Evolutionary conservation across 2,797 vertebrate species (phyloP), one percentile per base, ranked within the genome.

Genomic region (Chelon auratus): DNA sequence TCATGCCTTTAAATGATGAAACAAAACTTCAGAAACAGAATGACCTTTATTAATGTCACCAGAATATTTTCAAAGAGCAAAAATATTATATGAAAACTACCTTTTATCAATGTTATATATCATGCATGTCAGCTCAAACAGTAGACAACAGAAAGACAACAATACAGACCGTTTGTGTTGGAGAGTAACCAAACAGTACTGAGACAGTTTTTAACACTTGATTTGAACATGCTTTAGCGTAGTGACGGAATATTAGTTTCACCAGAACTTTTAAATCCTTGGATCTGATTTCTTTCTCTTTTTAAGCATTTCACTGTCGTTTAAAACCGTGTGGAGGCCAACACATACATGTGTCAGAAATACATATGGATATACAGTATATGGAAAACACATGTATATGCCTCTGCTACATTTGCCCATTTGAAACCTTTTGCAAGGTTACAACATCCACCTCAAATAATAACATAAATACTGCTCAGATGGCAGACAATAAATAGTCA

Each of bases 401-500:
- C 18, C 18, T 22, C 30, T 33, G 30, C 30, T 33, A 33, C 30
- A 33, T 22, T 22, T 5, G 48, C 14, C 22, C 12, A 7, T 52
- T 79, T 78, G 60, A 64, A 62, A 75, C 37, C 0, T 3, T 67
- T 77, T 6, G 59, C 2, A 51, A 45, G 7, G 24, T n/a, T 4
- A 40, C 14, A 37, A 15, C 42, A 37, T 4, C 1, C 12, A 20
- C 1, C 17, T 8, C 18, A 15, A 54, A 54, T 7, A 47, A 50
- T 24, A 55, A 53, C 67, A 77, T 71, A 80, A 82, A 77, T 75
- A 73, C 43, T 4, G 13, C 47, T 66, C 20, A 59, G 52, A 40
- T 53, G 42, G 5, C 59, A 36, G 30, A 59, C 5, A 80, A 67
- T 54, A 81, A 68, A 78, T 52, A 68, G 8, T 66, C 26, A 50